Evolutionary conservation across 2,797 vertebrate genomes (phyloP), one percentile per base, ranked within the genome.

Genomic region (Astyanax mexicanus): DNA sequence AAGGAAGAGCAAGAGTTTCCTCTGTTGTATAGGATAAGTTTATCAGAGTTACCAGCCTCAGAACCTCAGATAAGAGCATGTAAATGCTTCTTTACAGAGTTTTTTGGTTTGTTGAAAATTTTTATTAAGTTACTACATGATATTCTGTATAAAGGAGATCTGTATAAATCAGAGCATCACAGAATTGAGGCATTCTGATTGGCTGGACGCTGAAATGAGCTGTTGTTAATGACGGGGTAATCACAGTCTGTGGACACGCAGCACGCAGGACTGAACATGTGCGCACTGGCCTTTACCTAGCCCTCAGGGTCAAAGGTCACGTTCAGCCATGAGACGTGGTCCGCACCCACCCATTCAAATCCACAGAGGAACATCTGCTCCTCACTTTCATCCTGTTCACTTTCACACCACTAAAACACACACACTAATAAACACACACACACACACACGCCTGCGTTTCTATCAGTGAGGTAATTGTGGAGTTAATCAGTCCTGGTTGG

Each of bases 361-460:
- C 85, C 77, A 79, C 72, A 80, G 55, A 85, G 90, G 57, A 77
- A 88, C 92, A 93, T 92, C 92, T 93, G 93, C 89, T 91, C 82
- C 82, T 44, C 32, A 54, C 15, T 10, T 17, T 47, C 74, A 61
- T 19, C 52, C 8, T 21, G n/a, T 66, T 61, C 37, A 55, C 54
- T 37, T 60, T 71, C 55, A 49, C 37, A 78, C 37, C 21, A 12
- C 69, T 69, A 65, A 12, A 77, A 76, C 69, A 52, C 66, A 74
- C 70, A 69, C 51, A 52, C 65, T 61, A 70, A n/a, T 77, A 67
- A 65, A 40, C 52, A 68, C 67, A 12, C 60, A 74, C 74, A 19
- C 74, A 77, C 52, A 35, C 76, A 72, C 61, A 61, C 10, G 49
- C 25, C 12, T 13, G 8, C 4, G 25, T 19, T 25, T 52, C 49